phyloP scores from a whole-genome alignment of 2,113 vertebrate species.

The Mobula hypostoma region DNA sequence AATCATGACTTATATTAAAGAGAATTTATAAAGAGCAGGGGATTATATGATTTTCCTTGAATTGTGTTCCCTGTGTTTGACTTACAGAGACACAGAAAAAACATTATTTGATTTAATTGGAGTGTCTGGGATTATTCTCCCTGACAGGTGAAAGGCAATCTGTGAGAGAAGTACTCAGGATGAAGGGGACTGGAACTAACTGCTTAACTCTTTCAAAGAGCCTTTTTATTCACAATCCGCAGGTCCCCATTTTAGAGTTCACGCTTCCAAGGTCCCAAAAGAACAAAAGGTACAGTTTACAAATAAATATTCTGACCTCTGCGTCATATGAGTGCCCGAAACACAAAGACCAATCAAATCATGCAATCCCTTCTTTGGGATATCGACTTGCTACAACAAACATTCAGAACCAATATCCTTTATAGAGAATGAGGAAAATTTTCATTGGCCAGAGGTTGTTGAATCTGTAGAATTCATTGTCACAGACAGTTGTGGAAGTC shows the following conservation, averaged over 20 bases:
- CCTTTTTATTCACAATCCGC: neutral
- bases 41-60: neutral
- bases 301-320: neutral
- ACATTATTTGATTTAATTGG: neutral
- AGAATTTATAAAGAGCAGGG: neutral
- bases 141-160: neutral
- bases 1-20: neutral
- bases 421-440: no score
- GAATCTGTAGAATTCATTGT: no score
- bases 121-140: neutral
- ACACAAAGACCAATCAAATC: neutral
- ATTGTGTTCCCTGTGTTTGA: neutral
- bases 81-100: neutral
- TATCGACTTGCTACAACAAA: neutral
- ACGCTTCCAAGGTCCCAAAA: neutral
- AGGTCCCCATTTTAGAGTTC: neutral
- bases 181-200: neutral
- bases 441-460: no score
- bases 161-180: neutral
- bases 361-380: neutral
- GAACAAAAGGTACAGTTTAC: neutral
- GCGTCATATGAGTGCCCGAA: neutral
- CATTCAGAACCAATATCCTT: no score
- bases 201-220: neutral
- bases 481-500: no score